phyloP scores from a whole-genome alignment of 2,113 vertebrate species.

The Nicator chloris region DNA sequence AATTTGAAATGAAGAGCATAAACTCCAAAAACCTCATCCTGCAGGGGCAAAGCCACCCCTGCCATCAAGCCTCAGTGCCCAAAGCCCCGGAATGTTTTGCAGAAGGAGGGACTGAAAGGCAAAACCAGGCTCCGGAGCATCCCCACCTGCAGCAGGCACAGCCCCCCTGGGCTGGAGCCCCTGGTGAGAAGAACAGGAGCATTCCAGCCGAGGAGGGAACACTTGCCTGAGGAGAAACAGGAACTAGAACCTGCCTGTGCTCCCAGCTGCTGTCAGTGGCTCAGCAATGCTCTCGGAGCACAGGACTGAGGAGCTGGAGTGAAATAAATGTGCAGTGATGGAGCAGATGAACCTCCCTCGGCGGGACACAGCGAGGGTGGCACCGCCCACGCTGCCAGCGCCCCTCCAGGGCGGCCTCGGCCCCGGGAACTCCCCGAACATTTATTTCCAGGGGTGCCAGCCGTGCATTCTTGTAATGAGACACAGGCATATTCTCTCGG shows the following conservation, averaged over 20 bases:
- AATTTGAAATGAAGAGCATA: background rate
- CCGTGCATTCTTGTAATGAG: background rate
- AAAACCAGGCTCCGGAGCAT: background rate
- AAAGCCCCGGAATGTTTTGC: rapidly evolving
- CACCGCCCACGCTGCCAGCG: rapidly evolving
- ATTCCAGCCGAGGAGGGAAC: rapidly evolving
- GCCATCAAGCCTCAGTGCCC: background rate
- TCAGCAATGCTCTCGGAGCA: rapidly evolving
- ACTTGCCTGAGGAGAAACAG: background rate
- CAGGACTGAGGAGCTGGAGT: rapidly evolving
- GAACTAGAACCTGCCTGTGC: rapidly evolving
- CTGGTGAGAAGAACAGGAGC: rapidly evolving
- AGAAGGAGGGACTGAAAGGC: background rate
- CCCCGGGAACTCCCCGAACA: background rate
- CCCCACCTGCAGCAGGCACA: background rate
- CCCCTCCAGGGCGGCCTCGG: rapidly evolving
- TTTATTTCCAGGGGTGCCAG: background rate
- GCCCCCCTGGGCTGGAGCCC: background rate
- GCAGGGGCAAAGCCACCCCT: background rate
- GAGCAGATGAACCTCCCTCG: background rate
- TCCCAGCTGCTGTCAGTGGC: background rate
- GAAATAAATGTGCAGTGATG: rapidly evolving
- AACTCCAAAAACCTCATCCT: background rate
- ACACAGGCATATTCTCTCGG: background rate
- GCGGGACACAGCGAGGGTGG: background rate